Evolutionary conservation across 2,113 vertebrate species (phyloP).

Genomic region (Cebidichthys violaceus): DNA sequence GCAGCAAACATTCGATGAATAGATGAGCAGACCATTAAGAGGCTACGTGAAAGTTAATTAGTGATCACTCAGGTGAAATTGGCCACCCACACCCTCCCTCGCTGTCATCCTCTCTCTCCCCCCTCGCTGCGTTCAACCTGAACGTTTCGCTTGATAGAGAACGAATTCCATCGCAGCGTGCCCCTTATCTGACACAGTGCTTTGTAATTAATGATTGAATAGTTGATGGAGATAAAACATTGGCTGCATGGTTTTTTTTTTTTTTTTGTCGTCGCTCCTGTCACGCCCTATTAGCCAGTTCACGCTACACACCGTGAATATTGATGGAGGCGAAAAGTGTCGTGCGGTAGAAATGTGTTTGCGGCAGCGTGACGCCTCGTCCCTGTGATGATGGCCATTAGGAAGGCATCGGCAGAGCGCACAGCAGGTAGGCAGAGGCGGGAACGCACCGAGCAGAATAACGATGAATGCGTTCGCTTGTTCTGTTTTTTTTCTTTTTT

Average conservation of each 20-base stretch:
- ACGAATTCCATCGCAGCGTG: neutral
- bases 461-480: neutral
- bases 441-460: neutral
- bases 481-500: neutral
- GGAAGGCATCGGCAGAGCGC: neutral
- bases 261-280: neutral
- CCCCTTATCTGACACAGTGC: conserved; percentile 16
- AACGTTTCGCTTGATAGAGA: conserved; percentile 10
- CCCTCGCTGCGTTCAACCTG: neutral
- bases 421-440: conserved; percentile 1
- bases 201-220: conserved; percentile 38
- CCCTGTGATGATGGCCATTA: conserved; percentile 29
- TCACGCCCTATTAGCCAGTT: conserved; percentile 29
- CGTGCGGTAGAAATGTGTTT: conserved; percentile 25
- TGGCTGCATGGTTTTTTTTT: neutral
- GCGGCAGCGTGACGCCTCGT: conserved; percentile 12
- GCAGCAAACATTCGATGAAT: conserved; percentile 33
- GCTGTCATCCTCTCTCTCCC: neutral
- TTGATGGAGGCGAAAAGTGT: conserved; percentile 25
- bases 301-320: conserved; percentile 38
- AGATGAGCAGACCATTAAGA: conserved; percentile 19
- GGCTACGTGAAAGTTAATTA: conserved; percentile 37
- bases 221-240: conserved; percentile 17
- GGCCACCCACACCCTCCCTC: neutral
- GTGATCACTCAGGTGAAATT: conserved; percentile 33